These are phyloP conservation scores for Acarapis woodi DNA, from an alignment of 1,140 invertebrate species.

Conservation along the genomic window DNA sequence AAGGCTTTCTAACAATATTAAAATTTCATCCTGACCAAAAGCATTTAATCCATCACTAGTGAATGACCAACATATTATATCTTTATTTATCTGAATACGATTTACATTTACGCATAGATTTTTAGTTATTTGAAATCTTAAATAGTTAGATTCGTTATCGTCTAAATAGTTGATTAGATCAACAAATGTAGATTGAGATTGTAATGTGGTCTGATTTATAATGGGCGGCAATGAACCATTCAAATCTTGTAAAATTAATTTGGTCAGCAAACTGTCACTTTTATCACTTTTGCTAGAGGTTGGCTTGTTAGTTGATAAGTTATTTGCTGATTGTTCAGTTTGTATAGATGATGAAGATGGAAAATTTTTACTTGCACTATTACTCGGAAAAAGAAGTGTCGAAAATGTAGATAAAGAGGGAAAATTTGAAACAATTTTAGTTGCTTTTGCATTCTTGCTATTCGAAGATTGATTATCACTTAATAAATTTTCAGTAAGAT, in stretches of 20 bases:
- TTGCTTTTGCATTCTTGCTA: constrained; percentile 16
- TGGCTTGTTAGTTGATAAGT: constrained; percentile 1
- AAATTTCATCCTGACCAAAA: constrained; percentile 57
- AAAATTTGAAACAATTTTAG: constrained; percentile 1
- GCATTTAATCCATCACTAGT: constrained; percentile 43
- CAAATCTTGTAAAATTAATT: constrained; percentile 9
- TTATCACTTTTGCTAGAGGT: neutral
- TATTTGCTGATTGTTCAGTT: neutral
- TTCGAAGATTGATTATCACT: constrained; percentile 19
- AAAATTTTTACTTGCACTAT: constrained; percentile 1
- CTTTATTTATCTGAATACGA: constrained; percentile 30
- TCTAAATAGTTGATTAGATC: constrained; percentile 1
- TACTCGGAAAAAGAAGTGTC: too few species aligned
- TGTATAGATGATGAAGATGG: neutral
- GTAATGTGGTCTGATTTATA: constrained; percentile 4
- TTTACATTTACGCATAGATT: constrained; percentile 47
- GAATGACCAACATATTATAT: constrained; percentile 41
- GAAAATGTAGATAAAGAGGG: too few species aligned
- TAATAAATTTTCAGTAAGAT: constrained; percentile 31
- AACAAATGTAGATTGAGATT: constrained; percentile 1
- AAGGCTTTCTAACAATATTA: constrained; percentile 41
- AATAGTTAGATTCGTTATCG: constrained; percentile 6
- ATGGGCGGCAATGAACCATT: constrained; percentile 12
- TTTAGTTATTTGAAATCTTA: constrained; percentile 44
- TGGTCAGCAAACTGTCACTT: constrained; percentile 2